Conservation (phyloP, 2,113 vertebrate genomes). For the Lutjanus erythropterus region DNA sequence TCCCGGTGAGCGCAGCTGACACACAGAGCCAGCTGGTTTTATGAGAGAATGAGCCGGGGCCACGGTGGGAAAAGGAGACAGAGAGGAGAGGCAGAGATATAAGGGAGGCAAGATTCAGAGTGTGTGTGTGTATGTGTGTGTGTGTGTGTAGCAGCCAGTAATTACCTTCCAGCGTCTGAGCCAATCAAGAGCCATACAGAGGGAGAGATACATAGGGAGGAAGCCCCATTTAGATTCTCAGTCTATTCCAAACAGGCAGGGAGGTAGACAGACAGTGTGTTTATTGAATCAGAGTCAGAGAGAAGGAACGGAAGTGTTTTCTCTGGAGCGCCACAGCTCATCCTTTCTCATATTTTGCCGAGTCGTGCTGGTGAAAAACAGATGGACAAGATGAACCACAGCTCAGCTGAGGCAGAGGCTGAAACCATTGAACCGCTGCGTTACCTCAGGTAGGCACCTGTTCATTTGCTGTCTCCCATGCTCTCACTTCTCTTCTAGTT, state of each 20-base stretch:
- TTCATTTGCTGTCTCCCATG: neutral
- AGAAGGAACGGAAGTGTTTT: conserved; percentile 54
- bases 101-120: conserved; percentile 48
- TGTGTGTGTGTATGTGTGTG: conserved; percentile 9
- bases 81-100: conserved; percentile 53
- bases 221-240: conserved; percentile 55
- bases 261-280: conserved; percentile 55
- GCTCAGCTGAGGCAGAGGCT: conserved; percentile 82
- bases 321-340: conserved; percentile 54
- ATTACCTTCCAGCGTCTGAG: conserved; percentile 62
- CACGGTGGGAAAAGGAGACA: conserved; percentile 62
- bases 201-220: conserved; percentile 44
- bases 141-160: conserved; percentile 40
- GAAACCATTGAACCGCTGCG: conserved; percentile 85
- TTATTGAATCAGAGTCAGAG: conserved; percentile 54
- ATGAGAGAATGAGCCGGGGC: conserved; percentile 72
- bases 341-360: conserved; percentile 55
- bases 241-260: conserved; percentile 45
- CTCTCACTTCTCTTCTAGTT: neutral
- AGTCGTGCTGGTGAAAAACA: conserved; percentile 56
- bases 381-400: conserved; percentile 86
- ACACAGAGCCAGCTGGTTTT: conserved; percentile 73
- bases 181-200: conserved; percentile 64
- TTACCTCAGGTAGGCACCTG: conserved; percentile 84
- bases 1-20: conserved; percentile 76